Percentiles rank a stretch among this genome's conserved stretches.
Conservation (phyloP, 2,797 vertebrate genomes). For the Crocodylus rhombifer region DNA sequence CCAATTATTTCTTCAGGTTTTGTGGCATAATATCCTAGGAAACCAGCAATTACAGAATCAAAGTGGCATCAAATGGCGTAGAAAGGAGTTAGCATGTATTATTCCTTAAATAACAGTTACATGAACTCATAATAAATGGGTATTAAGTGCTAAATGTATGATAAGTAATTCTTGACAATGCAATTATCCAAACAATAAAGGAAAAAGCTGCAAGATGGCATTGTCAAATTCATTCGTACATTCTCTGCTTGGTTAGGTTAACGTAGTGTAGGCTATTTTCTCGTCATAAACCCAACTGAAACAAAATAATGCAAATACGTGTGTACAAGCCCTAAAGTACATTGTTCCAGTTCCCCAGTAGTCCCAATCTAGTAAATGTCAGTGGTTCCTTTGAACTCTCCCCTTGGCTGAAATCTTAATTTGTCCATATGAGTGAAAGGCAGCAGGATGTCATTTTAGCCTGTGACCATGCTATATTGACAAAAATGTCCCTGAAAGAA, state of each 20-base stretch:
- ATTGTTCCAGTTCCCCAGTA: not conserved
- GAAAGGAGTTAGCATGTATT: slow-evolving; percentile 81
- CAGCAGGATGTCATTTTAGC: not conserved
- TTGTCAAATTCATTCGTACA: slow-evolving; percentile 72
- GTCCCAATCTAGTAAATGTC: not conserved
- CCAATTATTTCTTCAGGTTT: slow-evolving; percentile 87
- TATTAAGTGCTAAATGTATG: slow-evolving; percentile 85
- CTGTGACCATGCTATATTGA: not conserved
- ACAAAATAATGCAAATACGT: not conserved
- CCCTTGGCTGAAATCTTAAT: not conserved
- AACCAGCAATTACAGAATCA: slow-evolving; percentile 87
- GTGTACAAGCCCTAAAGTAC: not conserved
- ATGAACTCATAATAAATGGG: slow-evolving; percentile 86
- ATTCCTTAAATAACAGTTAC: slow-evolving; percentile 88
- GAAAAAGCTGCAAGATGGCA: slow-evolving; percentile 73
- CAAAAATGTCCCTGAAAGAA: not conserved
- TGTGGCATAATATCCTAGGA: slow-evolving; percentile 87
- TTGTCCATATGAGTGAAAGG: not conserved
- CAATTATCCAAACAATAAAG: slow-evolving; percentile 84
- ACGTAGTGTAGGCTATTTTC: not conserved
- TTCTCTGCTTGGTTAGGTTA: not conserved
- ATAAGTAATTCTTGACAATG: slow-evolving; percentile 86
- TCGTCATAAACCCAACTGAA: not conserved
- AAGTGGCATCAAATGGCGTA: slow-evolving; percentile 80
- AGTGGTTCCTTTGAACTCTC: not conserved